These are phyloP conservation scores for Musca domestica DNA, from an alignment of 1,140 invertebrate species.

Conservation along the genomic window DNA sequence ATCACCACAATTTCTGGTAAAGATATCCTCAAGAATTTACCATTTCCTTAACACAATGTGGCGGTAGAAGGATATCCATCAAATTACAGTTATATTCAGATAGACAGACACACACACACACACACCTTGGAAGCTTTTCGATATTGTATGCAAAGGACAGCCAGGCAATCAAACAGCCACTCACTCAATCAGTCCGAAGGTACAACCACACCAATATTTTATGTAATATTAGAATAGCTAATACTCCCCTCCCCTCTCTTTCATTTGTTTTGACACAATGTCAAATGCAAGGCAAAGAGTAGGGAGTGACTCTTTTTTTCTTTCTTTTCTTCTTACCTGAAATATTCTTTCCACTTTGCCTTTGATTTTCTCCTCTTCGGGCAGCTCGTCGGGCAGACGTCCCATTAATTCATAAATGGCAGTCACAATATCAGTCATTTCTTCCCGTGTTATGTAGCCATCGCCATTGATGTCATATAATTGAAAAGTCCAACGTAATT, in stretches of 20 bases:
- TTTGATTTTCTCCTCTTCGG: constrained; percentile 73
- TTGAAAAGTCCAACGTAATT: constrained; percentile 90
- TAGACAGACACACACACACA: too few relatives aligned
- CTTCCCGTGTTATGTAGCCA: constrained; percentile 88
- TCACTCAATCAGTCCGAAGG: too few relatives aligned
- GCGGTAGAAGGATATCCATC: too few relatives aligned
- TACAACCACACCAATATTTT: too few relatives aligned
- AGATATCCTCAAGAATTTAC: constrained; percentile 12
- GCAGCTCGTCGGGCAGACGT: constrained; percentile 71
- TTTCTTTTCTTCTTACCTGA: constrained; percentile 71
- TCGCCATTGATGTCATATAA: constrained; percentile 96
- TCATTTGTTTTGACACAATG: not conserved
- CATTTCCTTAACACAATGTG: not conserved
- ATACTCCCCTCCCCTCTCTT: not conserved
- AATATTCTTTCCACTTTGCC: constrained; percentile 82
- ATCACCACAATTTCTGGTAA: not conserved
- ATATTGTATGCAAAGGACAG: too few relatives aligned
- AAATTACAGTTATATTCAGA: too few relatives aligned
- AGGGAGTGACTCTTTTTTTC: not conserved
- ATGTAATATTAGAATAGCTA: not conserved
- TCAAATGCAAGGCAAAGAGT: too few relatives aligned
- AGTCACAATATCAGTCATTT: constrained; percentile 93
- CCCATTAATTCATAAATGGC: constrained; percentile 93
- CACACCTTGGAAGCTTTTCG: too few relatives aligned
- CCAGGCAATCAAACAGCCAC: too few relatives aligned